Base-by-base conservation (phyloP, 2,797 vertebrate genomes). In the Falco novaeseelandiae region DNA sequence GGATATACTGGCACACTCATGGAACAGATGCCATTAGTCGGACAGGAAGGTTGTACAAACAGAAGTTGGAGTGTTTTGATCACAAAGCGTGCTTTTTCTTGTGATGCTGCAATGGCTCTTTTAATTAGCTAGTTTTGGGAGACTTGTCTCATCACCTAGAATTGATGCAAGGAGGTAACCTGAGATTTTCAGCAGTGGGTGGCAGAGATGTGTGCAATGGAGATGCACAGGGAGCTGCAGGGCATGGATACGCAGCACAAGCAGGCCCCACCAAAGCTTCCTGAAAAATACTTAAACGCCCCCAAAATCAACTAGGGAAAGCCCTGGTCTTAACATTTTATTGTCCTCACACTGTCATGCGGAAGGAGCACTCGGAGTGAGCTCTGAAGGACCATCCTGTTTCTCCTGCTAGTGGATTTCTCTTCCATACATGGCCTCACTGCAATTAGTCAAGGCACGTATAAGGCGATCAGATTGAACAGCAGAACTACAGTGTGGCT, bases 301-400 rank as follows among this genome's bases (percentile, higher is more conserved):
- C 14, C 34, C 13, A 87, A 95, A 81, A 77, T 73, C n/a, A 81
- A 3, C n/a, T 23, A 10, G 27, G 49, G 42, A 88, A 90, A 88
- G 81, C 12, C 3, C 6, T 51, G 7, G 9, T 51, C 30, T 66
- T 36, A 32, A 25, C 10, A 23, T 85, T 77, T 93, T 71, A 63
- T n/a, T 34, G 40, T 67, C 30, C 30, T 83, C 13, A n/a, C 8
- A 30, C 6, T 20, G 34, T 52, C 30, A 57, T 7, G 58, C 44
- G n/a, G 20, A 88, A 71, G 21, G 18, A 63, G 44, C 6, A 11
- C 29, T 79, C 0, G 0, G n/a, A 76, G 7, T 10, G 48, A 82
- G 44, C 21, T 79, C 40, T 76, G 58, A 87, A 89, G 34, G n/a
- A n/a, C 26, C 11, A 30, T 20, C 9, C 6, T 49, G 17, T 63